Base-by-base conservation (phyloP, 2,113 vertebrate genomes). In the Sprattus sprattus region DNA sequence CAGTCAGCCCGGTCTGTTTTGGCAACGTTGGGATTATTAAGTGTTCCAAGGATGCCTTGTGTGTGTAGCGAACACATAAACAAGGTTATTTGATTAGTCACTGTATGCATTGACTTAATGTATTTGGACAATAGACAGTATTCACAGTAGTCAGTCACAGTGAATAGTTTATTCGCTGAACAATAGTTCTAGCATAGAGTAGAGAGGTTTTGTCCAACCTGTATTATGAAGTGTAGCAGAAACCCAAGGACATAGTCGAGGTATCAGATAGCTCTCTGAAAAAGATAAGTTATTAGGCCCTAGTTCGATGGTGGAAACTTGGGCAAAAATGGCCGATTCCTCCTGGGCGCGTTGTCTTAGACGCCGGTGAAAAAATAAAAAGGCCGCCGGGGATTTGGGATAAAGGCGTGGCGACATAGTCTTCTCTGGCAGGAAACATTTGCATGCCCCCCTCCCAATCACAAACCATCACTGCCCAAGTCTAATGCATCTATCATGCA, bases 1-100 rank as follows among this genome's bases (percentile, higher is more conserved):
- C 86, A 45, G 89, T 87, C 82, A 87, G 45, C 46, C 0, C 46
- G 0, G 57, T 89, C 88, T 90, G 85, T 89, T 90, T 89, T 87
- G 82, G 88, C 85, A 83, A 71, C 71, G 71, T 47, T 64, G n/a
- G 82, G 82, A 87, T 87, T 85, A 91, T 86, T 81, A 81, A 87
- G 80, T 20, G 11, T 47, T 71, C 84, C 82, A 64, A 83, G 49
- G 81, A 85, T 90, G 85, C 82, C 86, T 81, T 81, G 11, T 84
- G n/a, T 67, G 85, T 89, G 84, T 86, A 83, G 85, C 44, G 46
- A 22, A 18, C 57, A 57, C 54, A 22, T 22, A 57, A 3, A 15
- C 54, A 57, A 4, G 20, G 54, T 16, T 18, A 7, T 64, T 64
- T 64, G 20, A 64, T 64, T 64, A 2, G n/a, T n/a, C 22, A 64